Percentiles rank a stretch among this genome's conserved stretches.
Evolutionary conservation across 2,113 vertebrate species (phyloP).

Genomic region (Spheniscus mendiculus): DNA sequence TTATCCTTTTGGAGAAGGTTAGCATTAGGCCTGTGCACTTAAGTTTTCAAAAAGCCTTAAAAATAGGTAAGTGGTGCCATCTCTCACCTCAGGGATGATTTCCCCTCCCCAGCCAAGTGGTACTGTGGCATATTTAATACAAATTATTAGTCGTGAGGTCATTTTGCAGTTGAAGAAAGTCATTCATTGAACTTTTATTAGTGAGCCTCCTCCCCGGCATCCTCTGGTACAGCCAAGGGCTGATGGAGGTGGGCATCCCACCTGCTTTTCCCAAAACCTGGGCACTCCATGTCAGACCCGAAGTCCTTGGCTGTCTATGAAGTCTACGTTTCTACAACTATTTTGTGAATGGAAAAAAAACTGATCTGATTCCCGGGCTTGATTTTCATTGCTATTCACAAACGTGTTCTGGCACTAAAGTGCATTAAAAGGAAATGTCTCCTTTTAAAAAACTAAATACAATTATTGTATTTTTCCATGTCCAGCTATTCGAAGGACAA

Average conservation of each 20-base stretch:
- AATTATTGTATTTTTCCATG: neutral
- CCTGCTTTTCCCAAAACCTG: neutral
- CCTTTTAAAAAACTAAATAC: neutral
- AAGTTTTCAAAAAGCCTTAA: slow-evolving; percentile 56
- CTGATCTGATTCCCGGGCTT: neutral
- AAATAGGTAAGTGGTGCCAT: slow-evolving; percentile 47
- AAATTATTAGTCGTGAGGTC: neutral
- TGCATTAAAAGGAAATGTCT: neutral
- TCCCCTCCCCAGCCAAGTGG: neutral
- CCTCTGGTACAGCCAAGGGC: neutral
- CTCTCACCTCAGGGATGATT: slow-evolving; percentile 54
- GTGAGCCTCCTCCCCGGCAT: neutral
- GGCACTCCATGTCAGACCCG: rapidly evolving
- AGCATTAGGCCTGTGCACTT: slow-evolving; percentile 49
- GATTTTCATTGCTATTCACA: neutral
- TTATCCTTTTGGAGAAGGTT: slow-evolving; percentile 48
- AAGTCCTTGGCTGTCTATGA: neutral
- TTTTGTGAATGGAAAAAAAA: neutral
- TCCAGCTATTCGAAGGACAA: neutral
- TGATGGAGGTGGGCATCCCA: neutral
- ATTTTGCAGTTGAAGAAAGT: neutral
- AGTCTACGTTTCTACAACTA: neutral
- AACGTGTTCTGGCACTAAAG: neutral
- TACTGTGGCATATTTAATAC: neutral
- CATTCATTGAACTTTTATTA: neutral